These are phyloP conservation scores for Acropora tenuis DNA, from an alignment of 64 coral and sea anemone genomes.

Conservation along the genomic window DNA sequence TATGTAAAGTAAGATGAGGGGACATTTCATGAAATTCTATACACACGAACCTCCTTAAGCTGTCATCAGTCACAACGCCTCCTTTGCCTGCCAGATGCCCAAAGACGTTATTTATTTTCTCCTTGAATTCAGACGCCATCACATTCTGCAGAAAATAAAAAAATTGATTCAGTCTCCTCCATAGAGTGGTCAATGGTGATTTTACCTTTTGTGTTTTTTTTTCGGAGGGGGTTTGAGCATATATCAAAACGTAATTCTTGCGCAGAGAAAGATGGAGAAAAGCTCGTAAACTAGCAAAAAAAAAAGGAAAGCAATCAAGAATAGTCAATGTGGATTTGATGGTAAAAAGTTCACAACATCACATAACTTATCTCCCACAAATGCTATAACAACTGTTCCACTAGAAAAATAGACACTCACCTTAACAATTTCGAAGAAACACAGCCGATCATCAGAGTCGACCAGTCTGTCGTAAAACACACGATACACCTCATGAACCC, in stretches of 20 bases:
- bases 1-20: no score
- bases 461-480: conserved; percentile 97
- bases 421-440: conserved; percentile 97
- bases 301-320: no score
- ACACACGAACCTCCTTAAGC: conserved; percentile 77
- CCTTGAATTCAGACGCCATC: conserved; percentile 92
- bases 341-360: no score
- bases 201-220: no score
- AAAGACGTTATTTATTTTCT: conserved; percentile 89
- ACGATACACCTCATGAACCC: conserved; percentile 96
- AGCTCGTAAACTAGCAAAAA: no score
- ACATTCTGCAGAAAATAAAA: conserved; percentile 68
- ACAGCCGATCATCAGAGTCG: conserved; percentile 64
- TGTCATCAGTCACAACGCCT: conserved; percentile 80
- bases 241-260: no score
- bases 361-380: no score
- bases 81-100: conserved; percentile 74
- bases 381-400: no score
- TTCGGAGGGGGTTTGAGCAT: no score
- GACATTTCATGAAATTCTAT: background rate
- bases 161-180: background rate
- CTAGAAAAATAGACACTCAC: background rate
- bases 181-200: background rate
- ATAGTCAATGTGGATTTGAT: no score
- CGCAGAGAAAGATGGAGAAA: no score